Evolutionary conservation across 2,797 vertebrate species (phyloP), one percentile per base, ranked within the genome.

Genomic region (Pelobates cultripes): DNA sequence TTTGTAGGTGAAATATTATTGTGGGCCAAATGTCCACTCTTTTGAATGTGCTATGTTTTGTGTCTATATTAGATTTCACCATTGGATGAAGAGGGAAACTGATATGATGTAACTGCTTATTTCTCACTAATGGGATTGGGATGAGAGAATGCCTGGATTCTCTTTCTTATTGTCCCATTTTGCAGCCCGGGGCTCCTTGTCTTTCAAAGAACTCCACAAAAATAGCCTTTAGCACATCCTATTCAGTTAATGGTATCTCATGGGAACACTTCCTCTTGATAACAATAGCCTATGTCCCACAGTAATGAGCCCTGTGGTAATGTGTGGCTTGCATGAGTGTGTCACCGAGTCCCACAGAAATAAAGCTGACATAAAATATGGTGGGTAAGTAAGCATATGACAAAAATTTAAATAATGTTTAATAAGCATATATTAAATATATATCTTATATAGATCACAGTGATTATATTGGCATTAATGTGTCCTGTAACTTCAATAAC

Each of bases 141-240:
- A 12, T 67, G 75, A 78, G 57, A 42, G 57, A 64, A 43, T 67
- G 76, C 66, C 55, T 83, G 3, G 43, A n/a, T 87, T 90, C 60
- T 42, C 17, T 73, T 47, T 82, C 0, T 74, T 78, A 73, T 69
- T 81, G 76, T 12, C 73, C 28, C 61, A 43, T 79, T 44, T 80
- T 70, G 77, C 64, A 40, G 67, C 81, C 63, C 68, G 8, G 9
- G 7, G 79, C 73, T 75, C 28, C 45, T 85, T 85, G 12, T 84
- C 61, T 86, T 86, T 83, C 81, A 79, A 81, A 87, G 68, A 60
- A 47, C 76, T 80, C 8, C 60, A 15, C 77, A 15, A 79, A 87
- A 80, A 77, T 45, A 69, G 67, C 80, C 4, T 17, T 80, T 85
- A 74, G 76, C 43, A 61, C 42, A 71, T 81, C 64, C 79, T 81